Percentiles rank a stretch among this genome's conserved stretches.
These are phyloP conservation scores for Zaprionus africanus DNA, from an alignment of 1,140 invertebrate species.

Conservation along the genomic window DNA sequence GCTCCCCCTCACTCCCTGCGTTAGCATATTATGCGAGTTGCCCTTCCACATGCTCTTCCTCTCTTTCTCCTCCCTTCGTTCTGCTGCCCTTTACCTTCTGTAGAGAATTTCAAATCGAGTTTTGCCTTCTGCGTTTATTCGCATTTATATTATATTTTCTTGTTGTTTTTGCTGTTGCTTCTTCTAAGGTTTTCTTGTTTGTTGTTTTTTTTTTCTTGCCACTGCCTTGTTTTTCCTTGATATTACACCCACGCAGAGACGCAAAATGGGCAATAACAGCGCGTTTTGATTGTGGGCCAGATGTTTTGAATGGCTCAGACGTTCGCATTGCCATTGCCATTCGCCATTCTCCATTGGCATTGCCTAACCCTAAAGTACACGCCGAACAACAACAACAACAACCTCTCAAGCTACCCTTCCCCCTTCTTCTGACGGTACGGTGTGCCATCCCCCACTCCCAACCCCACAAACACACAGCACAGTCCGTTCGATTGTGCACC, in stretches of 20 bases:
- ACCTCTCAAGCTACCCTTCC: background rate
- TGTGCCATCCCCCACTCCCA: background rate
- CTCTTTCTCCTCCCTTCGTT: background rate
- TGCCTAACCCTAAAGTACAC: slow-evolving; percentile 59
- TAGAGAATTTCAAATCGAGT: slow-evolving; percentile 50
- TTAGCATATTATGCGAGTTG: background rate
- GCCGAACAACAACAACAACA: slow-evolving; percentile 20
- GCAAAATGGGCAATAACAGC: slow-evolving; percentile 64
- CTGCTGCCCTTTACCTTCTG: slow-evolving; percentile 12
- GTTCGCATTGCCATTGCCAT: slow-evolving; percentile 37
- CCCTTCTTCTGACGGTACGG: background rate
- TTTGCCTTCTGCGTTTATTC: slow-evolving; percentile 48
- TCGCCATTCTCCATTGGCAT: slow-evolving; percentile 23
- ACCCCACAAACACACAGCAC: background rate
- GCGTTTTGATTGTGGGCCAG: slow-evolving; percentile 66
- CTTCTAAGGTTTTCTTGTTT: slow-evolving; percentile 5
- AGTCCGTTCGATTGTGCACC: slow-evolving; percentile 11
- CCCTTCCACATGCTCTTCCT: background rate
- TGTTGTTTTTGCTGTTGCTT: slow-evolving; percentile 6
- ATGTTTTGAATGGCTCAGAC: slow-evolving; percentile 61
- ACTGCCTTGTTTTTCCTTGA: slow-evolving; percentile 20
- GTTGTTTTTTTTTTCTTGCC: background rate
- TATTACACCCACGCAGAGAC: slow-evolving; percentile 60
- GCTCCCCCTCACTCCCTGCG: background rate
- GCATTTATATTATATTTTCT: slow-evolving; percentile 30